Conservation (phyloP, 2,888 invertebrate genomes). For the Isoperla grammatica region DNA sequence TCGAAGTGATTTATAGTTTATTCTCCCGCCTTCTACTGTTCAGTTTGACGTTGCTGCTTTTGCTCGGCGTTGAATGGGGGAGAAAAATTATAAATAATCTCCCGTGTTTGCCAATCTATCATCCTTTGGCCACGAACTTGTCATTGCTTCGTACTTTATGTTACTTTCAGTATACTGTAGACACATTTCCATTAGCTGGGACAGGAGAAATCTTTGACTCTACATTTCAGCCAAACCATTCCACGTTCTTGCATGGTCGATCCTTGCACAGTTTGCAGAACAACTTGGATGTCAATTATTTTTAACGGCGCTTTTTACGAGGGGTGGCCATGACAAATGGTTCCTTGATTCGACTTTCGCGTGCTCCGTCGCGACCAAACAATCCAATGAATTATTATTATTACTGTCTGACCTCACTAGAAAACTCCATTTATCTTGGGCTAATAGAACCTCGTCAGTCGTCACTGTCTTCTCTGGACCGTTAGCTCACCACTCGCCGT, state of each 20-base stretch:
- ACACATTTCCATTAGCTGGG: slow-evolving; percentile 18
- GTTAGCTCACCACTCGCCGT: too few species aligned
- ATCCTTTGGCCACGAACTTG: slow-evolving; percentile 11
- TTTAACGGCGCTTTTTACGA: slow-evolving; percentile 2
- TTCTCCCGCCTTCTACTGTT: neutral
- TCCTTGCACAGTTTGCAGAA: neutral
- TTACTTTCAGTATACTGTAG: slow-evolving; percentile 12
- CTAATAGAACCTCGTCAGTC: slow-evolving; percentile 12
- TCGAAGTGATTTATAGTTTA: slow-evolving; percentile 4
- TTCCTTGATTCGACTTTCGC: slow-evolving; percentile 26
- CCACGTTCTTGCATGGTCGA: neutral
- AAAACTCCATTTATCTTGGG: slow-evolving; percentile 14
- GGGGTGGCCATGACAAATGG: slow-evolving; percentile 19
- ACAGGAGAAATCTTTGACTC: slow-evolving; percentile 11
- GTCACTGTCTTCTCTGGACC: neutral
- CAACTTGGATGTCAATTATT: slow-evolving; percentile 5
- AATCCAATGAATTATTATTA: slow-evolving; percentile 22
- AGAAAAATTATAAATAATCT: slow-evolving; percentile 18
- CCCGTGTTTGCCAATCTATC: slow-evolving; percentile 11
- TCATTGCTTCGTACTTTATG: slow-evolving; percentile 12
- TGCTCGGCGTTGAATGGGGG: slow-evolving; percentile 1
- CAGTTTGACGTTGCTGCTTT: neutral
- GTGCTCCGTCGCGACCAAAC: slow-evolving; percentile 15
- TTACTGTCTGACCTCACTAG: slow-evolving; percentile 17
- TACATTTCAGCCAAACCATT: slow-evolving; percentile 12